Evolutionary conservation across 2,113 vertebrate species (phyloP), one percentile per base, ranked within the genome.

Genomic region (Cephalopterus ornatus): DNA sequence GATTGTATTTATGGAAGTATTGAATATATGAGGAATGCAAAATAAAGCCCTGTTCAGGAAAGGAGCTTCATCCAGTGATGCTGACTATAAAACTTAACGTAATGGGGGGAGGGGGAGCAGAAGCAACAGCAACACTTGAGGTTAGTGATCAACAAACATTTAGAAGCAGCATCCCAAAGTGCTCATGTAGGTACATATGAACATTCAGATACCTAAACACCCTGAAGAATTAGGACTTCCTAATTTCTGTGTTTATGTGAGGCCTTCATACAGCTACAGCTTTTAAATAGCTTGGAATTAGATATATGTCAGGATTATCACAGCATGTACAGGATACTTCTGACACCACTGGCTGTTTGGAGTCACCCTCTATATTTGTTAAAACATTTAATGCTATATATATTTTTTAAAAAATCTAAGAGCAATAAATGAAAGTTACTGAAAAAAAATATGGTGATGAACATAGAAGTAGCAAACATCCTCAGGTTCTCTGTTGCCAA

Each of bases 41-140:
- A 87, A 42, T 11, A 85, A 58, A 87, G 42, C 32, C 4, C 42
- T 50, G 27, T 6, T 55, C 39, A 14, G 12, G 11, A 47, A 24
- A 49, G 21, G 30, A 78, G 82, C 44, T 93, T 92, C 70, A 68
- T 61, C 91, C 80, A 89, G 88, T 85, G 84, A 71, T 26, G 16
- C 14, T 0, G 10, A 84, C 91, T 53, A 61, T 2, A 52, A 67
- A 75, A 44, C 8, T 11, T 37, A 12, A 58, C 5, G 8, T 46
- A 13, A n/a, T 0, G 8, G 23, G 8, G 42, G 16, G 4, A 4
- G 35, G 12, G 9, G 11, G 19, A 77, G 10, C 8, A 11, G 66
- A 42, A 89, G 50, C 50, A 92, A 70, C 7, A 85, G 39, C 67
- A 61, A 68, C 2, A 0, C n/a, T 41, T 28, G 18, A 68, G 32